A percentile compares a stretch with the other conserved stretches of the same genome.
These are phyloP conservation scores for Corythornis vintsioides DNA, from an alignment of 2,113 vertebrate genomes.

Conservation along the genomic window DNA sequence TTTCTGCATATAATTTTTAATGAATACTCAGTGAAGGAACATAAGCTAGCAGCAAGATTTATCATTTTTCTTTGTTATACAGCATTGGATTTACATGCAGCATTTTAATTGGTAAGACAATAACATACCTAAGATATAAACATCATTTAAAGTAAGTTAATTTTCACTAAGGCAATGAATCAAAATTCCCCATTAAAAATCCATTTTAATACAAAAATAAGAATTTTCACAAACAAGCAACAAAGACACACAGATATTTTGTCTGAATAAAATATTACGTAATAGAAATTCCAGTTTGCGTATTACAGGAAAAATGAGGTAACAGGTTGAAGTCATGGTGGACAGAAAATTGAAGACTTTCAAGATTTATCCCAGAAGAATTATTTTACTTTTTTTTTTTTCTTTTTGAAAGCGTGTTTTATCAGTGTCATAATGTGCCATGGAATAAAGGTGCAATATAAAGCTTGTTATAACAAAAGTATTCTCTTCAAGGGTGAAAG, in stretches of 20 bases:
- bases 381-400: background rate
- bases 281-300: background rate
- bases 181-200: slow-evolving; percentile 46
- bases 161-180: slow-evolving; percentile 45
- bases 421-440: slow-evolving; percentile 2
- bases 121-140: slow-evolving; percentile 38
- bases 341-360: slow-evolving; percentile 8
- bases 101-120: slow-evolving; percentile 55
- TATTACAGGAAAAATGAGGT: slow-evolving; percentile 17
- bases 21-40: slow-evolving; percentile 56
- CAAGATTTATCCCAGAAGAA: slow-evolving; percentile 14
- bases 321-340: background rate
- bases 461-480: background rate
- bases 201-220: slow-evolving; percentile 60
- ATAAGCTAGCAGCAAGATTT: slow-evolving; percentile 43
- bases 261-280: slow-evolving; percentile 38
- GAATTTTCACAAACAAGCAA: slow-evolving; percentile 44
- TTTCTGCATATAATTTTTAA: slow-evolving; percentile 71
- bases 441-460: background rate
- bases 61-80: slow-evolving; percentile 4
- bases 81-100: slow-evolving; percentile 66
- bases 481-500: background rate
- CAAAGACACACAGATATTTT: background rate
- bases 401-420: slow-evolving; percentile 10
- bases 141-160: background rate